These are phyloP conservation scores for Sterrhoptilus dennistouni DNA, from an alignment of 2,113 vertebrate genomes.

Conservation along the genomic window DNA sequence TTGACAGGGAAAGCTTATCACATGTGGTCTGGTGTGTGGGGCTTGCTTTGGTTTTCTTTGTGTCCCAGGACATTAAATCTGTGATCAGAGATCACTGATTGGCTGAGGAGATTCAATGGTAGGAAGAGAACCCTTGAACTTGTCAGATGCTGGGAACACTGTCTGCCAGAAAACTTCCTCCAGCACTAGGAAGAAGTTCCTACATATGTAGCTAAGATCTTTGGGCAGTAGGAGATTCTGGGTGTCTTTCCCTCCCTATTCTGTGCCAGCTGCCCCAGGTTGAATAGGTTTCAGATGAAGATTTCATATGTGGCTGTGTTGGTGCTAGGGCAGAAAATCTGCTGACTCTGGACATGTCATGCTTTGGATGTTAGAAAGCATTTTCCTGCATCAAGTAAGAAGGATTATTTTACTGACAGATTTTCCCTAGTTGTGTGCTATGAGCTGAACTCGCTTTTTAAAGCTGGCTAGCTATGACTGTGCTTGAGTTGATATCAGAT, in stretches of 20 bases:
- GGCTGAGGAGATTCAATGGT: neutral
- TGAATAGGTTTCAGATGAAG: neutral
- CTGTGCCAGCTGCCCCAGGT: neutral
- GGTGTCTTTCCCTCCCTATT: neutral
- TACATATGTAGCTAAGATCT: fast-evolving
- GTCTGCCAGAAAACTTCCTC: neutral
- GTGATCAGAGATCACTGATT: neutral
- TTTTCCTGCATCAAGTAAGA: neutral
- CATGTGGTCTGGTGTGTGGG: neutral
- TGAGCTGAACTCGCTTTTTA: neutral
- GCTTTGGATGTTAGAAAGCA: neutral
- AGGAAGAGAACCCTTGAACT: neutral
- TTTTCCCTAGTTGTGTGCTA: neutral
- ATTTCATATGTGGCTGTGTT: neutral
- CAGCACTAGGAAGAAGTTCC: neutral
- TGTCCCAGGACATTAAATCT: neutral
- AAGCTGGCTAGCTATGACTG: neutral
- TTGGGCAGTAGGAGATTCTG: neutral
- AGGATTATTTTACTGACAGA: neutral
- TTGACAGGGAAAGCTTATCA: neutral
- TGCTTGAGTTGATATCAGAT: neutral
- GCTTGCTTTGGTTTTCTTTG: neutral
- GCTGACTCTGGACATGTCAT: neutral
- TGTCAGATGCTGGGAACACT: neutral
- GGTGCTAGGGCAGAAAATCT: neutral